Evolutionary conservation across 2,113 vertebrate genomes (phyloP).

Genomic region (Cathartes aura): DNA sequence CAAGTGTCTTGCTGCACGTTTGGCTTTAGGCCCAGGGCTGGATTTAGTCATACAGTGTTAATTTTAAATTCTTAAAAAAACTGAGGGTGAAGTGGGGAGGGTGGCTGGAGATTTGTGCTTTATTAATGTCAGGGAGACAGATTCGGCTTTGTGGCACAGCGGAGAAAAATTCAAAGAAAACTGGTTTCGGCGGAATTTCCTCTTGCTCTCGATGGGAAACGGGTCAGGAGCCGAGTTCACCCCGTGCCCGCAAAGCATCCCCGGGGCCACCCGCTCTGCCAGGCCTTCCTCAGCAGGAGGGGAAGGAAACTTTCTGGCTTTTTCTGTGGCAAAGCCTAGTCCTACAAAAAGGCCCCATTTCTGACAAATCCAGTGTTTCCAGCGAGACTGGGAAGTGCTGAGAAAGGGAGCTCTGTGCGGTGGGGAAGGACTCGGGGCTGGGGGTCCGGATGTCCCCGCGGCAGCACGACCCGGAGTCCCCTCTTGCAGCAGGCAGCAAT

Average conservation of each 20-base stretch:
- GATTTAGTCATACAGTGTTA: background rate
- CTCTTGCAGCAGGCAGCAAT: background rate
- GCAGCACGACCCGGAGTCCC: background rate
- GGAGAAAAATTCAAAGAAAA: background rate
- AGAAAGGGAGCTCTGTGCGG: too few species aligned
- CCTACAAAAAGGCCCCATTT: background rate
- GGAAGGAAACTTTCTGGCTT: background rate
- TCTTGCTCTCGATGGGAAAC: background rate
- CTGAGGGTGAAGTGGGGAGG: background rate
- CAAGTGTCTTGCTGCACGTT: background rate
- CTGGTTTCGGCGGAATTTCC: background rate
- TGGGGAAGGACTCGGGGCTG: rapidly evolving
- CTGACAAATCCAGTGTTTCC: background rate
- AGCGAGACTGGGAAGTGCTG: background rate
- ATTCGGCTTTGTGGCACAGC: background rate
- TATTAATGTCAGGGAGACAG: background rate
- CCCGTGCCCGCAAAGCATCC: background rate
- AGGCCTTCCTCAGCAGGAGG: background rate
- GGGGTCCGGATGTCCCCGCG: background rate
- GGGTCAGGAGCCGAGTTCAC: background rate
- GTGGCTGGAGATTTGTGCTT: background rate
- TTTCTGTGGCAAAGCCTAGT: background rate
- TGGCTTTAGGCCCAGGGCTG: background rate
- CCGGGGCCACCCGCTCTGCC: background rate
- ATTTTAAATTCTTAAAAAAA: background rate